Evolutionary conservation across 2,797 vertebrate genomes (phyloP).

Genomic region (Alauda arvensis): DNA sequence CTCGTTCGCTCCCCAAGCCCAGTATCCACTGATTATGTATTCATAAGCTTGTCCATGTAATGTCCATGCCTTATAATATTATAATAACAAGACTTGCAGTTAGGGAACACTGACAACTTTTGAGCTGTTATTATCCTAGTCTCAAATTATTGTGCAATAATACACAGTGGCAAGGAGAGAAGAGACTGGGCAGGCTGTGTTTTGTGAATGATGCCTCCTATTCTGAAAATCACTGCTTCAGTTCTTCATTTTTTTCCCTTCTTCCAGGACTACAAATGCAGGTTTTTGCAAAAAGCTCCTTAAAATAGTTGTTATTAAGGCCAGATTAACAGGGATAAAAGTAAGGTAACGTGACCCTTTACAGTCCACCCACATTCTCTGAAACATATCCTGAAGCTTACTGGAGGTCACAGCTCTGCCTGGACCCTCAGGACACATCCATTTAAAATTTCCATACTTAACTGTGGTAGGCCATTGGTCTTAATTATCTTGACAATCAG

Average conservation of each 20-base stretch:
- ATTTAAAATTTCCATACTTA: not conserved
- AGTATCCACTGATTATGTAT: not conserved
- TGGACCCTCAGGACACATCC: not conserved
- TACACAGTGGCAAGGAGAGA: not conserved
- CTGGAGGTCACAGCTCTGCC: not conserved
- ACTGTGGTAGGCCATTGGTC: not conserved
- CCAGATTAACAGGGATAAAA: not conserved
- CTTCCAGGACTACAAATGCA: not conserved
- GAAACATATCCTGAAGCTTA: not conserved
- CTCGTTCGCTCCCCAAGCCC: not conserved
- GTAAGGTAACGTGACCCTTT: not conserved
- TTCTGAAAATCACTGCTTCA: not conserved
- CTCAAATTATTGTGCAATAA: not conserved
- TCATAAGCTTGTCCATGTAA: not conserved
- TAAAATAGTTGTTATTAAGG: not conserved
- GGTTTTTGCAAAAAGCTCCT: not conserved
- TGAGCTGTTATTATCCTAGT: not conserved
- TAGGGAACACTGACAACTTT: not conserved
- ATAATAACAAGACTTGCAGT: not conserved
- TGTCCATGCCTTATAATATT: not conserved
- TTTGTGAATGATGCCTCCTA: not conserved
- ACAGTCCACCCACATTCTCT: not conserved
- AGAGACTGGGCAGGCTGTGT: not conserved
- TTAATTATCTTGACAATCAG: not conserved
- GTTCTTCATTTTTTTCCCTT: not conserved